Evolutionary conservation across 2,113 vertebrate genomes (phyloP).

Genomic region (Ageneiosus marmoratus): DNA sequence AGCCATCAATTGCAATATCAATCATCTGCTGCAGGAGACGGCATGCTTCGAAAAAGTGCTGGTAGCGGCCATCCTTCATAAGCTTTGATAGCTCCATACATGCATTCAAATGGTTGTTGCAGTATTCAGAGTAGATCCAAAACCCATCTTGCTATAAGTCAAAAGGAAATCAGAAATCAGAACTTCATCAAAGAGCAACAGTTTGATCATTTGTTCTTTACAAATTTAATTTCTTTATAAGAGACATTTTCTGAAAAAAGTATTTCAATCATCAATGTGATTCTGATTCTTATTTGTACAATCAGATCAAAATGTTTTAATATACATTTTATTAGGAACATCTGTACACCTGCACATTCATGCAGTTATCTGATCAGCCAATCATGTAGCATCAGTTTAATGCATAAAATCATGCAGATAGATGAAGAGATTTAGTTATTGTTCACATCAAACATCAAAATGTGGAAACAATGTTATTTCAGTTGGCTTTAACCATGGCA

Average conservation of each 20-base stretch:
- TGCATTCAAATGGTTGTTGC: conserved; percentile 87
- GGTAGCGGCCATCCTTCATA: conserved; percentile 87
- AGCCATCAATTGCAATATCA: conserved; percentile 87
- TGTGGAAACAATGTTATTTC: background rate
- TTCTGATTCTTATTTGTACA: background rate
- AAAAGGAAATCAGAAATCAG: background rate
- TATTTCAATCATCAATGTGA: background rate
- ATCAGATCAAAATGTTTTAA: background rate
- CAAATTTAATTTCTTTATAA: background rate
- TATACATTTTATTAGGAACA: background rate
- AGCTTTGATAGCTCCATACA: conserved; percentile 91
- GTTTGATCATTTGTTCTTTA: background rate
- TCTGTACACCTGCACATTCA: background rate
- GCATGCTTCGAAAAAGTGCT: conserved; percentile 89
- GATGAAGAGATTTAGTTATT: background rate
- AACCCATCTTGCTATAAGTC: conserved; percentile 84
- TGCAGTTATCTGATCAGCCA: background rate
- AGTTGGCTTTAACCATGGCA: background rate
- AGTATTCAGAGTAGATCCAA: conserved; percentile 91
- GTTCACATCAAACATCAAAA: background rate
- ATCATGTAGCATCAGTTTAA: background rate
- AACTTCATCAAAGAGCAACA: background rate
- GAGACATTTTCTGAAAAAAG: background rate
- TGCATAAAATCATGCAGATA: background rate
- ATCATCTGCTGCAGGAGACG: conserved; percentile 90